A percentile compares a stretch with the other conserved stretches of the same genome.
Conservation (phyloP, 2,113 vertebrate genomes). For the Anhinga rufa region DNA sequence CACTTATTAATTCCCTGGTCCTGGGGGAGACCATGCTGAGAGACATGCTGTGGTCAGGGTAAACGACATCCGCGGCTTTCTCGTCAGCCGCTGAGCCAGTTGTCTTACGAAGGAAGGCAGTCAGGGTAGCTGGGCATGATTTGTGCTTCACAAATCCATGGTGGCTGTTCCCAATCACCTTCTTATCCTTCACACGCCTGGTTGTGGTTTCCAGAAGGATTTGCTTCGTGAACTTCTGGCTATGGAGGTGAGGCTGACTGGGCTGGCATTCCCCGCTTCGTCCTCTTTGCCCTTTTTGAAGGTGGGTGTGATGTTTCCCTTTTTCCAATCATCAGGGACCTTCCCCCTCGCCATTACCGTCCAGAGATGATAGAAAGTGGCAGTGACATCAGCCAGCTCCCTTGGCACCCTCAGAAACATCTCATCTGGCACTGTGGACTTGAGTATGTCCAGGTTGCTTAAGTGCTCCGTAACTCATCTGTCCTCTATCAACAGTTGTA, state of each 20-base stretch:
- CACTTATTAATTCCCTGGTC: neutral
- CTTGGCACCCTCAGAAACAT: neutral
- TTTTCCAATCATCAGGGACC: neutral
- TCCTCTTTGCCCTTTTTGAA: neutral
- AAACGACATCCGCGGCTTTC: fast-evolving
- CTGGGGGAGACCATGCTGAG: neutral
- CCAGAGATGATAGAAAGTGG: neutral
- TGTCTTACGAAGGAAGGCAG: neutral
- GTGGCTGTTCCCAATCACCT: neutral
- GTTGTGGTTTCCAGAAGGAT: neutral
- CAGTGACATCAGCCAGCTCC: conserved; percentile 12
- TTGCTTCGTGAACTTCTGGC: neutral
- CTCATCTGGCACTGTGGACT: neutral
- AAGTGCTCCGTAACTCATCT: neutral
- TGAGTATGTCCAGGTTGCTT: neutral
- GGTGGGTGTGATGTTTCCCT: neutral
- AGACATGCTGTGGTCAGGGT: neutral
- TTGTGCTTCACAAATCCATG: neutral
- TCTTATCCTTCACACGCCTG: neutral
- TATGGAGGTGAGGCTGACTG: neutral
- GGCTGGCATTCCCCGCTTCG: neutral
- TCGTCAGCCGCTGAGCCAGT: neutral
- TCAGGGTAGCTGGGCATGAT: neutral
- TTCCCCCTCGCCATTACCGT: fast-evolving
- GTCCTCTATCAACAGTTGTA: neutral